phyloP scores from a whole-genome alignment of 37 sponge, comb jelly and placozoan species.

The Amphimedon queenslandica region DNA sequence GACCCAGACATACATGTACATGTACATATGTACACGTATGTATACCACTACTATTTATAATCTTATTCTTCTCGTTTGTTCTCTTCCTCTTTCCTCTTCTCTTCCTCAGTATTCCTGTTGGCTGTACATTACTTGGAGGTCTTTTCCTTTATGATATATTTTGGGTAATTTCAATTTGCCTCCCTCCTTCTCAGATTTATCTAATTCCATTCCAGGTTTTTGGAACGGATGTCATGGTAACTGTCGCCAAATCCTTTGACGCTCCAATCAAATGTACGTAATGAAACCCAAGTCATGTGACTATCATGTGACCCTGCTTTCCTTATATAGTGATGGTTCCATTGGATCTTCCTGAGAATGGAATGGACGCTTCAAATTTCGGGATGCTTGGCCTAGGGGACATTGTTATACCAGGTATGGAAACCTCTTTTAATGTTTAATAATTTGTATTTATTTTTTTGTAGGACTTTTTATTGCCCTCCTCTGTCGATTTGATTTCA shows the following conservation, averaged over 20 bases:
- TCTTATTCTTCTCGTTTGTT: too few relatives aligned
- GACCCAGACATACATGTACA: too few relatives aligned
- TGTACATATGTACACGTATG: slow-evolving; percentile 1
- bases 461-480: slow-evolving; percentile 83
- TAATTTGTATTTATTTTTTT: too few relatives aligned
- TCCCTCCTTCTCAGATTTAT: background rate
- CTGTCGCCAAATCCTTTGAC: slow-evolving; percentile 94
- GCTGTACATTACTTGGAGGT: slow-evolving; percentile 87
- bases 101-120: slow-evolving; percentile 82
- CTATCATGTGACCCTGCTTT: slow-evolving; percentile 23
- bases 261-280: slow-evolving; percentile 95
- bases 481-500: slow-evolving; percentile 82
- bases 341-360: slow-evolving; percentile 78
- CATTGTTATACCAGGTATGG: slow-evolving; percentile 89
- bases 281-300: background rate
- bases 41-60: slow-evolving; percentile 7
- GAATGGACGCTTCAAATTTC: slow-evolving; percentile 48
- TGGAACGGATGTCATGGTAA: slow-evolving; percentile 99
- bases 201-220: slow-evolving; percentile 59
- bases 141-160: slow-evolving; percentile 98
- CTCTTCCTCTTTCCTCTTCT: too few relatives aligned
- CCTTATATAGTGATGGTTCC: slow-evolving; percentile 68
- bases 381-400: slow-evolving; percentile 98
- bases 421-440: too few relatives aligned
- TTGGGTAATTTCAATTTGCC: slow-evolving; percentile 60